phyloP scores from a whole-genome alignment of 1,140 invertebrate genomes.

The Diprion similis region DNA sequence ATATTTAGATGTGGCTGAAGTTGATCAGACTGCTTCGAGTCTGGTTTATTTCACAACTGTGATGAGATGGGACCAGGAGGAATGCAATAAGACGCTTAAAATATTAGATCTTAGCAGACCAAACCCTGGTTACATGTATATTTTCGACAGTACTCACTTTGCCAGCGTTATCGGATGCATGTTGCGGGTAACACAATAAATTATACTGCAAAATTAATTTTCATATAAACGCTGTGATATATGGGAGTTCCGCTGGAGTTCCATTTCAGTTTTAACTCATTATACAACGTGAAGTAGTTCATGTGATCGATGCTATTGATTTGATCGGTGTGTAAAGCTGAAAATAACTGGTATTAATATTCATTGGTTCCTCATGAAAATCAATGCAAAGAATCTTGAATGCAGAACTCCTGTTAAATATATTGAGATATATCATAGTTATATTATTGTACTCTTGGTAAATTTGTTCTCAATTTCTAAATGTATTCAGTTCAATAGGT shows the following conservation, averaged over 20 bases:
- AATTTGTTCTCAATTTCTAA: slow-evolving; percentile 5
- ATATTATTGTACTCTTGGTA: neutral
- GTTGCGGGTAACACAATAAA: slow-evolving; percentile 43
- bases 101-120: slow-evolving; percentile 65
- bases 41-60: slow-evolving; percentile 58
- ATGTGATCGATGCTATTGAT: neutral
- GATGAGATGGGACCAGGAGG: slow-evolving; percentile 50
- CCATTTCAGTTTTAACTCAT: too few species aligned
- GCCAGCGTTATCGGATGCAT: slow-evolving; percentile 44
- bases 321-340: neutral
- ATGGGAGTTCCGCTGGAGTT: too few species aligned
- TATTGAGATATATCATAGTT: slow-evolving; percentile 14
- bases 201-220: neutral
- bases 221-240: too few species aligned
- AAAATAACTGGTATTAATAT: neutral
- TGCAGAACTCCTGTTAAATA: neutral
- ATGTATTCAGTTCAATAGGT: slow-evolving; percentile 51
- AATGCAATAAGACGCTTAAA: slow-evolving; percentile 55
- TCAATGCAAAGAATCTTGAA: too few species aligned
- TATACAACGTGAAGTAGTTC: neutral
- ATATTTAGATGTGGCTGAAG: slow-evolving; percentile 64
- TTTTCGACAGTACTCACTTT: slow-evolving; percentile 42
- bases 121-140: slow-evolving; percentile 48
- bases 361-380: neutral
- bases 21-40: slow-evolving; percentile 60